Percentiles rank a stretch among this genome's conserved stretches.
Evolutionary conservation across 2,888 invertebrate species (phyloP).

Genomic region (Leptinotarsa juncta): DNA sequence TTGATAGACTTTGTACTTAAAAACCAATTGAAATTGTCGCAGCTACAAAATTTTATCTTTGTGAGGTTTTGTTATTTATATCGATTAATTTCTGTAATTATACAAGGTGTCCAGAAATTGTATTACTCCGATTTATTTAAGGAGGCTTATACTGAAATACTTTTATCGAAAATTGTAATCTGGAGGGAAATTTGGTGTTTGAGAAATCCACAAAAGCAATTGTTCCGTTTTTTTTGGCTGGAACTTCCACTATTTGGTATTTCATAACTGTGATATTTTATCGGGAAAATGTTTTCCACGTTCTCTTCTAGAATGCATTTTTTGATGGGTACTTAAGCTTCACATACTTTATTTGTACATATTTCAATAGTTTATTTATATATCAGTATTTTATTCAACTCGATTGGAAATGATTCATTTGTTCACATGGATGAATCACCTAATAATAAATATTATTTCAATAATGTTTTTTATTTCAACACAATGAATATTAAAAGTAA

Average conservation of each 20-base stretch:
- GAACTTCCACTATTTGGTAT: slow-evolving; percentile 1
- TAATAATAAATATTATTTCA: not conserved
- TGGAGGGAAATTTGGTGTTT: slow-evolving; percentile 12
- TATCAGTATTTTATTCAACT: slow-evolving; percentile 7
- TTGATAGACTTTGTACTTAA: slow-evolving; percentile 34
- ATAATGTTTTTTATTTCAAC: too few relatives aligned
- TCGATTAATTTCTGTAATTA: slow-evolving; percentile 33
- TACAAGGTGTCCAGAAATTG: slow-evolving; percentile 20
- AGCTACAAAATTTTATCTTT: slow-evolving; percentile 32
- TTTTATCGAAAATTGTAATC: not conserved
- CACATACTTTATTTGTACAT: not conserved
- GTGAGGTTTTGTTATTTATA: slow-evolving; percentile 31
- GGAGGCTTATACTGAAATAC: not conserved
- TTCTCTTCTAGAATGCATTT: slow-evolving; percentile 1
- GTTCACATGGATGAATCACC: not conserved
- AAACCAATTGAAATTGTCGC: slow-evolving; percentile 28
- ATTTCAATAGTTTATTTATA: slow-evolving; percentile 18
- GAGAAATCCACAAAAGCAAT: not conserved
- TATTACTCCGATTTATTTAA: not conserved
- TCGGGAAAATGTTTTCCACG: not conserved
- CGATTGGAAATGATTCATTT: not conserved
- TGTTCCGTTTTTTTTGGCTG: slow-evolving; percentile 10
- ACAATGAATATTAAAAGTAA: too few relatives aligned
- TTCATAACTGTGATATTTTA: slow-evolving; percentile 13
- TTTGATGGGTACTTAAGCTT: not conserved